These are phyloP conservation scores for Teleogryllus oceanicus DNA, from an alignment of 2,888 invertebrate genomes.

Conservation along the genomic window DNA sequence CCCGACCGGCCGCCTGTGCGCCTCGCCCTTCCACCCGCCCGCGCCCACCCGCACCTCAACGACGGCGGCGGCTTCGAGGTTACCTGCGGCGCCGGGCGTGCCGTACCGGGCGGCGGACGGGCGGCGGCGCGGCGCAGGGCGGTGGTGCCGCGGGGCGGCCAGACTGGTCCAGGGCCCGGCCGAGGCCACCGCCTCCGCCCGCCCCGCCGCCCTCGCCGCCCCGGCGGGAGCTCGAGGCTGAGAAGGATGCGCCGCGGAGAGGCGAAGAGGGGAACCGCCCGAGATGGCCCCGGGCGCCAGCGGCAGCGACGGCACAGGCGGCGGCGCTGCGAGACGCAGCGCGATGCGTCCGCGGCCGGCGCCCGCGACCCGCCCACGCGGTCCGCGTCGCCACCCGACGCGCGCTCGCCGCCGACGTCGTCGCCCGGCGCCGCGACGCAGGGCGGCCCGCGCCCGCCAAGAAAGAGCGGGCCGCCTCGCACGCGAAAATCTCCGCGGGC, in stretches of 20 bases:
- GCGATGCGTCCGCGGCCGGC: too few species aligned
- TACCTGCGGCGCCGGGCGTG: background rate
- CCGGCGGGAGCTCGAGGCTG: background rate
- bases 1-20: background rate
- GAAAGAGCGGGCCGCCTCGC: background rate
- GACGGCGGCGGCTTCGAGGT: conserved; percentile 18
- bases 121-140: background rate
- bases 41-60: conserved; percentile 20
- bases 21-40: background rate
- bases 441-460: background rate
- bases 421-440: background rate
- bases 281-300: too few species aligned
- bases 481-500: background rate
- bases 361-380: too few species aligned
- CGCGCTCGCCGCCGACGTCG: too few species aligned
- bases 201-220: background rate
- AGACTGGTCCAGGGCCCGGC: background rate
- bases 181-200: background rate
- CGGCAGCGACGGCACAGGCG: too few species aligned
- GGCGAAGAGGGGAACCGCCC: too few species aligned
- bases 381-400: too few species aligned
- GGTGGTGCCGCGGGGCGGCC: background rate
- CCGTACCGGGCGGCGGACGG: background rate
- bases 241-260: background rate
- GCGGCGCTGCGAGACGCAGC: too few species aligned